Evolutionary conservation across 2,113 vertebrate genomes (phyloP).

Genomic region (Pygoscelis antarcticus): DNA sequence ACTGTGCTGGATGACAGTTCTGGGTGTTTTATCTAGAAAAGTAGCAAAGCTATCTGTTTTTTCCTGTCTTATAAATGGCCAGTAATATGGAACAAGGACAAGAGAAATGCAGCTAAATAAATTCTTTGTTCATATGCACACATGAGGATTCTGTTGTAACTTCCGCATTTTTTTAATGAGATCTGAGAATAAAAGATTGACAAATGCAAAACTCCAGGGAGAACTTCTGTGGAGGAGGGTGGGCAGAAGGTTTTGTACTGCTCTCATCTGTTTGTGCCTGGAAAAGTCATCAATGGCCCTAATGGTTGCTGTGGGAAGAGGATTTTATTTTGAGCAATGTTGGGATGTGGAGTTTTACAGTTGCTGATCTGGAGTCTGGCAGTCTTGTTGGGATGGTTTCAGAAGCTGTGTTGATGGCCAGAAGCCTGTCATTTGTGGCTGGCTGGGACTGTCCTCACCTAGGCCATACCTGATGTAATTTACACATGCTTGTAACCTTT

Average conservation of each 20-base stretch:
- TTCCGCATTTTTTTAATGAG: neutral
- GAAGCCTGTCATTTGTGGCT: neutral
- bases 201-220: slow-evolving; percentile 2
- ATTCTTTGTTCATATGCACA: neutral
- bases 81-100: neutral
- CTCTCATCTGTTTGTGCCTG: neutral
- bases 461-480: neutral
- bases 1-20: neutral
- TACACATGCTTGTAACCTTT: neutral
- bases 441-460: neutral
- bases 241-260: neutral
- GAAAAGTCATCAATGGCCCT: slow-evolving; percentile 27
- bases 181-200: neutral
- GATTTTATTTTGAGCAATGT: neutral
- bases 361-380: neutral
- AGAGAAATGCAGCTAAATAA: neutral
- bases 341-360: neutral
- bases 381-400: neutral
- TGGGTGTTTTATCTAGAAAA: neutral
- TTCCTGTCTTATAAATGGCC: neutral
- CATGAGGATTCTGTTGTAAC: neutral
- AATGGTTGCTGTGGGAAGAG: neutral
- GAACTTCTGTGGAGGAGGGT: neutral
- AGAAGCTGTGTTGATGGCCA: neutral
- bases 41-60: neutral